Evolutionary conservation across 2,888 invertebrate species (phyloP), one percentile per base, ranked within the genome.

Genomic region (Lepas anatifera): DNA sequence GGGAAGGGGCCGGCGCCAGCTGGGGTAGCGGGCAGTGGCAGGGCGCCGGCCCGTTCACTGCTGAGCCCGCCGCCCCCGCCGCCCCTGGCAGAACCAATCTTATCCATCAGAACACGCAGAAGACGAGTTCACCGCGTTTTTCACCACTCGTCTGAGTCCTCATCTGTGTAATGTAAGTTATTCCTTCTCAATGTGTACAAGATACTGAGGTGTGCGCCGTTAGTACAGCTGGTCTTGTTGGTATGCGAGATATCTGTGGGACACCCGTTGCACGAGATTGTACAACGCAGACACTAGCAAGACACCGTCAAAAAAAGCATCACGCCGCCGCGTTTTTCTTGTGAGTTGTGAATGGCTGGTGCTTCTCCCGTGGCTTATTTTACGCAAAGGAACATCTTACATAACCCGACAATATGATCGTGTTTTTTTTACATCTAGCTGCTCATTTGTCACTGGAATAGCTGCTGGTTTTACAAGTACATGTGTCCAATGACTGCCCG

Each of bases 111-210:
- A 41, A 41, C 52, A 27, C 27, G 29, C 52, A 2, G 29, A 27
- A 52, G 52, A 52, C 52, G 52, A 52, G 52, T 29, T 52, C 52
- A 52, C 52, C 16, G 52, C 52, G 52, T 25, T 48, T 52, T 29
- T 52, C 52, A 52, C 52, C 52, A 8, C 52, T 52, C 52, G 52
- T 52, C 52, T 52, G 52, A 52, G 52, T 52, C 29, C 52, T 52
- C 52, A 52, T 52, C 52, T 52, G 52, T 52, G 52, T 52, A 27
- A 52, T 52, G 52, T 52, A 52, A 52, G 27, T 52, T 52, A 52
- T 52, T 52, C 52, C 52, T 52, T 52, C 52, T 52, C 52, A 29
- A 29, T 29, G 52, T 52, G 52, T 52, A 29, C 52, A 52, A 52
- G 52, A 29, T 29, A 16, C 3, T 29, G 29, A 16, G 52, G 27